Percentiles rank a stretch among this genome's conserved stretches.
These are phyloP conservation scores for Gorsachius magnificus DNA, from an alignment of 2,797 vertebrate species.

Conservation along the genomic window DNA sequence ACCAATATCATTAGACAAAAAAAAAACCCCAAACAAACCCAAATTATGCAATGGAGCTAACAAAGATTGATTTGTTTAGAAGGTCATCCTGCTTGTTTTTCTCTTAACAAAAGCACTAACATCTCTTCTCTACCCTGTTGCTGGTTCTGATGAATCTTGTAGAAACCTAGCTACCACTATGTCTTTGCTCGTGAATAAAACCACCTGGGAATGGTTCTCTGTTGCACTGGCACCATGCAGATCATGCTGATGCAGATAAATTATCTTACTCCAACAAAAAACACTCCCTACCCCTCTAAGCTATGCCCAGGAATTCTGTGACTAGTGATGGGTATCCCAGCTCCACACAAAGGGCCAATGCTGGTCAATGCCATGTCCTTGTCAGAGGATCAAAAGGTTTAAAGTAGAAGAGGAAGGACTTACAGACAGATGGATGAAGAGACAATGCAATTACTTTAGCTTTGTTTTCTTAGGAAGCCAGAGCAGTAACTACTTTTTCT, in stretches of 20 bases:
- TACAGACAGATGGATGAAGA: background rate
- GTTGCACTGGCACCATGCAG: background rate
- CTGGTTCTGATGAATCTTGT: background rate
- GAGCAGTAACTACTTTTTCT: background rate
- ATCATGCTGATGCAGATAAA: background rate
- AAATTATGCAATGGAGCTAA: background rate
- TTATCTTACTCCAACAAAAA: background rate
- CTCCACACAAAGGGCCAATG: background rate
- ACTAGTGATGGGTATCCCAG: background rate
- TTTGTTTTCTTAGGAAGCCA: background rate
- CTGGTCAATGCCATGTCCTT: background rate
- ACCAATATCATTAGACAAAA: background rate
- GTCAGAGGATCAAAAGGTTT: background rate
- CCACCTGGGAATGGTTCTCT: background rate
- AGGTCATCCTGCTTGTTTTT: background rate
- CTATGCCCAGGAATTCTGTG: background rate
- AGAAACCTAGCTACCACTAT: background rate
- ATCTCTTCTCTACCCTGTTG: background rate
- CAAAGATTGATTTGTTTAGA: background rate
- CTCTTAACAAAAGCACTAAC: background rate
- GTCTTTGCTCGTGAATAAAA: background rate
- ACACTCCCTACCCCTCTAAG: background rate
- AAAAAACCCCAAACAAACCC: background rate
- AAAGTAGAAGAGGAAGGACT: background rate
- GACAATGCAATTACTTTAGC: background rate